Evolutionary conservation across 2,113 vertebrate genomes (phyloP).

Genomic region (Brienomyrus longianalis): DNA sequence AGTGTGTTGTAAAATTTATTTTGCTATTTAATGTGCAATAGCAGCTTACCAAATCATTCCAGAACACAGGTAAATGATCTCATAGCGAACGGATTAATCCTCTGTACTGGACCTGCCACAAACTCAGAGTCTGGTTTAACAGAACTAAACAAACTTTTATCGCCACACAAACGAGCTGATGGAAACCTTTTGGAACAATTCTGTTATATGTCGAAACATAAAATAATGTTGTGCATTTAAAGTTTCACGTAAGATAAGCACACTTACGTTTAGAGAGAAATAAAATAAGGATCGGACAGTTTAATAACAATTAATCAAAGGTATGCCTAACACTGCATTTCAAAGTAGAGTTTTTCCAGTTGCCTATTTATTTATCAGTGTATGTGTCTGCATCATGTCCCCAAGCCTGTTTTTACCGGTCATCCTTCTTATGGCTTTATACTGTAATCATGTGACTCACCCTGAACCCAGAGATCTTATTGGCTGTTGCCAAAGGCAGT

Average conservation of each 20-base stretch:
- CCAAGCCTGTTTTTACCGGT: background rate
- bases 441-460: constrained; percentile 13
- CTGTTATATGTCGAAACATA: background rate
- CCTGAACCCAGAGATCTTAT: constrained; percentile 10
- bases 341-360: background rate
- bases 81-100: background rate
- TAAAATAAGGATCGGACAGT: background rate
- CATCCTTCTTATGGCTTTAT: constrained; percentile 2
- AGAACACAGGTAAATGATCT: background rate
- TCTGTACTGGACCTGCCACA: background rate
- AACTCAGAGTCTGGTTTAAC: background rate
- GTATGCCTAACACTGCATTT: background rate
- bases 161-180: background rate
- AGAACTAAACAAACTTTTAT: background rate
- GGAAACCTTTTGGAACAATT: background rate
- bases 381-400: background rate
- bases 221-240: background rate
- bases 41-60: background rate
- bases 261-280: background rate
- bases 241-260: background rate
- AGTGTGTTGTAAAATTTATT: background rate
- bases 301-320: background rate
- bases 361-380: background rate
- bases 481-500: constrained; percentile 22
- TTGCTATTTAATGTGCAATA: background rate